phyloP scores from a whole-genome alignment of 1,140 invertebrate species.

The Drosophila sulfurigaster region DNA sequence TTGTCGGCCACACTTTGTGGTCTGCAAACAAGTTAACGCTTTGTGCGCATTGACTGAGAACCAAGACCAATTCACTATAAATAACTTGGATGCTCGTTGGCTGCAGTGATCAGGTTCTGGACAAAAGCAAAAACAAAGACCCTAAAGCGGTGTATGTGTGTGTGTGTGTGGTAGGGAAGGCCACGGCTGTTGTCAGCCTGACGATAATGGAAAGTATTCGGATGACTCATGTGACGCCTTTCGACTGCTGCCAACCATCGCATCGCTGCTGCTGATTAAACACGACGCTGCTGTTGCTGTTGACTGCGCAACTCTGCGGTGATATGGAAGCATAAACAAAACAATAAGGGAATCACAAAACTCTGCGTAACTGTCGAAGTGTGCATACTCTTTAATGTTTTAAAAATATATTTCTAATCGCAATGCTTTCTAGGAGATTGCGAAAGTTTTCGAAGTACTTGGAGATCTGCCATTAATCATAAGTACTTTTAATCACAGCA shows the following conservation, averaged over 20 bases:
- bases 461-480: too few relatives aligned
- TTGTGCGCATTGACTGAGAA: slow-evolving; percentile 31
- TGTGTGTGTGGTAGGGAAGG: background rate
- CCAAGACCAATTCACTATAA: slow-evolving; percentile 36
- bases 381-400: slow-evolving; percentile 8
- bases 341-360: slow-evolving; percentile 26
- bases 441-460: too few relatives aligned
- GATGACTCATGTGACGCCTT: slow-evolving; percentile 34
- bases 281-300: slow-evolving; percentile 17
- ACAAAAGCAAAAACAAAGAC: slow-evolving; percentile 60
- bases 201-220: slow-evolving; percentile 41
- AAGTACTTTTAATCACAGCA: too few relatives aligned
- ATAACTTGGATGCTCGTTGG: slow-evolving; percentile 20
- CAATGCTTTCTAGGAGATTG: background rate
- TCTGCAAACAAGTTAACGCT: slow-evolving; percentile 61
- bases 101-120: slow-evolving; percentile 43
- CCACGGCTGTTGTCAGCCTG: slow-evolving; percentile 13
- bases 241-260: slow-evolving; percentile 18
- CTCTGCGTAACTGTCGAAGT: background rate
- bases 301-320: slow-evolving; percentile 20
- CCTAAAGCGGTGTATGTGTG: background rate
- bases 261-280: slow-evolving; percentile 41
- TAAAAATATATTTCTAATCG: background rate
- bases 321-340: slow-evolving; percentile 50
- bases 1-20: slow-evolving; percentile 24